These are phyloP conservation scores for Myrmecophaga tridactyla DNA, from an alignment of 2,113 vertebrate genomes.

Conservation along the genomic window DNA sequence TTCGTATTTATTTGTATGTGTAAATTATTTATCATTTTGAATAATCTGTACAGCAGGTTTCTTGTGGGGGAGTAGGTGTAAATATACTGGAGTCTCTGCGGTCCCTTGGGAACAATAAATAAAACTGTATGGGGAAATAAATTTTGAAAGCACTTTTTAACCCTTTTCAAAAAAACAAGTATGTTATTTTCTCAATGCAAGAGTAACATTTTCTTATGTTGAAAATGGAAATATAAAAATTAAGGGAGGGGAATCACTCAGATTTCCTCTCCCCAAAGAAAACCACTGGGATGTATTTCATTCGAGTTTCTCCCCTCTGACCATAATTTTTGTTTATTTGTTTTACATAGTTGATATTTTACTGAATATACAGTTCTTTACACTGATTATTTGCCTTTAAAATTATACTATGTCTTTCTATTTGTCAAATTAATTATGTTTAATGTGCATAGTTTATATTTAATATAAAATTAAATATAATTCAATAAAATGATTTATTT, in stretches of 20 bases:
- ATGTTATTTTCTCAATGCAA: neutral
- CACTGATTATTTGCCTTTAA: neutral
- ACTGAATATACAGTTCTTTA: neutral
- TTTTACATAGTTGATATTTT: neutral
- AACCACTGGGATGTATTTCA: neutral
- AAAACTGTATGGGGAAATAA: neutral
- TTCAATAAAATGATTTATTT: no score
- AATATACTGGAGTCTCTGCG: neutral
- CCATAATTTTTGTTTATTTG: neutral
- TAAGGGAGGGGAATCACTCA: neutral
- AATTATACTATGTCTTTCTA: neutral
- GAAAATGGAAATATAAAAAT: neutral
- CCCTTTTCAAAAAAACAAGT: neutral
- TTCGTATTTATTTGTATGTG: neutral
- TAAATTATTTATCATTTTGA: neutral
- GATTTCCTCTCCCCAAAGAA: neutral
- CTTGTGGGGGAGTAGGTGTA: neutral
- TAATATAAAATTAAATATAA: no score
- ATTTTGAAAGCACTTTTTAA: neutral
- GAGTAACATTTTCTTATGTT: neutral
- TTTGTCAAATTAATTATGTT: neutral
- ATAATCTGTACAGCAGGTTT: neutral
- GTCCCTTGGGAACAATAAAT: neutral
- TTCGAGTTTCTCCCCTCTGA: neutral
- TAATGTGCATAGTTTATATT: neutral